A percentile compares a stretch with the other conserved stretches of the same genome.
Evolutionary conservation across 2,113 vertebrate species (phyloP).

Genomic region (Marcusenius ussheri): DNA sequence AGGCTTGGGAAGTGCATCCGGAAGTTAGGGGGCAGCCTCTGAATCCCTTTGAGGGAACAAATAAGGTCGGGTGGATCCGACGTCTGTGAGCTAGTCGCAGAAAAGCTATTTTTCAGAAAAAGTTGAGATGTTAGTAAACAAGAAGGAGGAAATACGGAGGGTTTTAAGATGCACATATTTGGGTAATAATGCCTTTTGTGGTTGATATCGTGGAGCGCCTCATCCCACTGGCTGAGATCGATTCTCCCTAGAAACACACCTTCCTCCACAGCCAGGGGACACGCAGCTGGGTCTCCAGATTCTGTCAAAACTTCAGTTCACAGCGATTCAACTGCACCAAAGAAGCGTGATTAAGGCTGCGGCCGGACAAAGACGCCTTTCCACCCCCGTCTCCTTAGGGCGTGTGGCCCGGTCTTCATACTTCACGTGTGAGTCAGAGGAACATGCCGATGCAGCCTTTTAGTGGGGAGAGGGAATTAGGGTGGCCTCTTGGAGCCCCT

Average conservation of each 20-base stretch:
- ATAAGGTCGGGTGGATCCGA: not conserved
- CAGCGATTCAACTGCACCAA: not conserved
- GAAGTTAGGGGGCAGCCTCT: not conserved
- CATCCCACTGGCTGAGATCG: not conserved
- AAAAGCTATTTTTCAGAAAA: not conserved
- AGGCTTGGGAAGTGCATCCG: not conserved
- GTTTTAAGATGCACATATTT: not conserved
- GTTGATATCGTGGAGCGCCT: not conserved
- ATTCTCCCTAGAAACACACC: not conserved
- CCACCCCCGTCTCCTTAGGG: not conserved
- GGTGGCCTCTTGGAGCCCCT: not conserved
- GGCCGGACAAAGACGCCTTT: not conserved
- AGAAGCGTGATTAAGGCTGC: not conserved
- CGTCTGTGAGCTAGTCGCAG: not conserved
- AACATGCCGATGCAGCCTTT: not conserved
- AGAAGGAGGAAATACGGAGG: not conserved
- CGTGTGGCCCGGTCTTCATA: not conserved
- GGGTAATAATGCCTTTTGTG: not conserved
- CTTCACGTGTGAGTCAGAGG: not conserved
- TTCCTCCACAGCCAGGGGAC: not conserved
- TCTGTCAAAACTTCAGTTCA: not conserved
- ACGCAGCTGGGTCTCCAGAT: not conserved
- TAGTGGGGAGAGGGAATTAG: not conserved
- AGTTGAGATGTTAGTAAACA: not conserved
- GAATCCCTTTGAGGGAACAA: not conserved